Conservation (phyloP, 2,113 vertebrate species). For the Colaptes auratus region DNA sequence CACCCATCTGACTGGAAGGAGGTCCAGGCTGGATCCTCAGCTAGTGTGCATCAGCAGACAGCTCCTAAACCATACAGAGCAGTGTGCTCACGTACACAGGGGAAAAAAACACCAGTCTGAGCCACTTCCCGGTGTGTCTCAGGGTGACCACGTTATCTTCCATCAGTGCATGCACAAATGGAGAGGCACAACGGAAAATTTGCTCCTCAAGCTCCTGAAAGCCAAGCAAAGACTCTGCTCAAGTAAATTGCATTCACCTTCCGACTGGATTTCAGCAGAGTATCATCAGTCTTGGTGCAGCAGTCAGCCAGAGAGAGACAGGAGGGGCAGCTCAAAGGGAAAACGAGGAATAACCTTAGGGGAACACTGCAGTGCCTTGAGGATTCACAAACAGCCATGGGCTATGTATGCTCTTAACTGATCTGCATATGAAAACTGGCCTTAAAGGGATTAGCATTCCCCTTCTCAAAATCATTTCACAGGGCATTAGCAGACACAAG, state of each 20-base stretch:
- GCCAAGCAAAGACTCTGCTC: neutral
- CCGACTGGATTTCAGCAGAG: neutral
- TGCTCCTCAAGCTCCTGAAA: neutral
- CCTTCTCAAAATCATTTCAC: neutral
- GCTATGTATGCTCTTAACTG: neutral
- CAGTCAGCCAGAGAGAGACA: neutral
- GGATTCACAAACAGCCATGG: neutral
- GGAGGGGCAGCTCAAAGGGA: neutral
- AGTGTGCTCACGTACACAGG: neutral
- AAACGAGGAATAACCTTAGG: neutral
- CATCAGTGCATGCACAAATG: neutral
- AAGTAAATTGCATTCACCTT: neutral
- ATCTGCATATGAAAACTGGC: neutral
- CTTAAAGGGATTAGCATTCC: neutral
- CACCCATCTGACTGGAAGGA: conserved; percentile 30
- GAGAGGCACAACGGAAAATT: neutral
- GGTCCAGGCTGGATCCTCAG: conserved; percentile 59
- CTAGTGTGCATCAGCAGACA: neutral
- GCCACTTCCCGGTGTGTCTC: neutral
- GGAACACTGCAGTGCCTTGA: neutral
- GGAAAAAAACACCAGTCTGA: neutral
- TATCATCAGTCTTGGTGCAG: neutral
- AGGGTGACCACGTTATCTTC: neutral
- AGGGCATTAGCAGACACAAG: neutral
- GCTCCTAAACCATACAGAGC: neutral